Base-by-base conservation (phyloP, 2,888 invertebrate species). In the Heliconius ethilla region DNA sequence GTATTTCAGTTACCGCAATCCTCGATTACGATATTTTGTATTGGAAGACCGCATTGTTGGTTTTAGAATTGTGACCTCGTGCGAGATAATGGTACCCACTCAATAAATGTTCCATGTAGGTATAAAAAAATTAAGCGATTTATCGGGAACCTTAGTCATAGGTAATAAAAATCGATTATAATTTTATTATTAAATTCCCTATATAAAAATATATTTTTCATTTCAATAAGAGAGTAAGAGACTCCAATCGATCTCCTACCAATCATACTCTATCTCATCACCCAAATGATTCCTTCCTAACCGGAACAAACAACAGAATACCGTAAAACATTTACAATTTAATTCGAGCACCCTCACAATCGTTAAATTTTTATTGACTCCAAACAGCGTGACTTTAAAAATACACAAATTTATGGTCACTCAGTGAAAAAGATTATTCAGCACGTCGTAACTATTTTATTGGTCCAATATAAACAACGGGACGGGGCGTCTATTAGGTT, bases 361-460 rank as follows among this genome's bases (percentile, higher is more conserved):
- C 94, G 93, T 94, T 92, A 94, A 93, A 92, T 88, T 92, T 93
- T 93, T 94, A 94, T 93, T 89, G 91, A 92, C 92, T 93, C 87
- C 89, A 90, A 93, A 93, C 91, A 90, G 90, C 90, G 90, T 88
- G 90, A 92, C 93, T 93, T 93, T 92, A 92, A 94, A 93, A 94
- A 93, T 92, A 92, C 89, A 93, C 92, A 93, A 93, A 93, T 94
- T 93, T 94, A 94, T 89, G 92, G 92, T 93, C 93, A 93, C 92
- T 93, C 93, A 91, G 90, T 88, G 91, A 90, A 87, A 91, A 90
- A 92, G 92, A 93, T 94, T 92, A 94, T 92, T 93, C 92, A 92
- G 93, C 94, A 94, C 93, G 89, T 94, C 93, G 93, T 94, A 91
- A 93, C 92, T 89, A 91, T 92, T 94, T 94, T 94, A 94, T 93